Conservation (phyloP, 2,888 invertebrate species). For the Melieria omissa region DNA sequence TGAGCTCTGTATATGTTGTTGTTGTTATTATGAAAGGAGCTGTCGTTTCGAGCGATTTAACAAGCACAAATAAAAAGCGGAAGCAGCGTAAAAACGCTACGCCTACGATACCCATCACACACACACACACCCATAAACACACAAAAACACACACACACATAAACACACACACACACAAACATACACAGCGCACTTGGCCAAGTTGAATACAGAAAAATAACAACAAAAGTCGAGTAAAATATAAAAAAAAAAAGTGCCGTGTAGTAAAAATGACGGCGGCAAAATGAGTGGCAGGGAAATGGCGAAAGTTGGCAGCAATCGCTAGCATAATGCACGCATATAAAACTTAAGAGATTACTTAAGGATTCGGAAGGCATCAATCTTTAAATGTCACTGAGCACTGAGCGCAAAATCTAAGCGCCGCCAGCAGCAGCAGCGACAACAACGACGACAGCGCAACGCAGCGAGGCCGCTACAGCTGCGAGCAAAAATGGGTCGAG, state of each 20-base stretch:
- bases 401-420: slow-evolving; percentile 9
- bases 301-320: too few relatives aligned
- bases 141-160: too few relatives aligned
- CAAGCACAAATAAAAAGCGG: slow-evolving; percentile 46
- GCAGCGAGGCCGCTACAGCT: too few relatives aligned
- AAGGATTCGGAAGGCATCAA: slow-evolving; percentile 55
- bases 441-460: too few relatives aligned
- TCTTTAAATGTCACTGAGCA: slow-evolving; percentile 55
- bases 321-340: neutral
- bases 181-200: neutral
- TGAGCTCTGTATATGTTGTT: too few relatives aligned
- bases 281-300: too few relatives aligned
- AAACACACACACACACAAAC: slow-evolving; percentile 13
- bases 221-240: slow-evolving; percentile 10
- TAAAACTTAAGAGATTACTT: slow-evolving; percentile 55
- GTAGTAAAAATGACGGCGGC: neutral
- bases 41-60: slow-evolving; percentile 51
- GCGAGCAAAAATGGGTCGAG: too few relatives aligned
- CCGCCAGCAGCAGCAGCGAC: neutral
- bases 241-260: slow-evolving; percentile 3
- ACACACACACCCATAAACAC: neutral
- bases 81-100: slow-evolving; percentile 43
- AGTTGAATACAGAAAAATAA: neutral
- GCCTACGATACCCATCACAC: neutral
- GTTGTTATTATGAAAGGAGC: too few relatives aligned